Percentiles rank a stretch among this genome's conserved stretches.
Evolutionary conservation across 2,888 invertebrate species (phyloP).

Genomic region (Scaptodrosophila latifasciaeformis): DNA sequence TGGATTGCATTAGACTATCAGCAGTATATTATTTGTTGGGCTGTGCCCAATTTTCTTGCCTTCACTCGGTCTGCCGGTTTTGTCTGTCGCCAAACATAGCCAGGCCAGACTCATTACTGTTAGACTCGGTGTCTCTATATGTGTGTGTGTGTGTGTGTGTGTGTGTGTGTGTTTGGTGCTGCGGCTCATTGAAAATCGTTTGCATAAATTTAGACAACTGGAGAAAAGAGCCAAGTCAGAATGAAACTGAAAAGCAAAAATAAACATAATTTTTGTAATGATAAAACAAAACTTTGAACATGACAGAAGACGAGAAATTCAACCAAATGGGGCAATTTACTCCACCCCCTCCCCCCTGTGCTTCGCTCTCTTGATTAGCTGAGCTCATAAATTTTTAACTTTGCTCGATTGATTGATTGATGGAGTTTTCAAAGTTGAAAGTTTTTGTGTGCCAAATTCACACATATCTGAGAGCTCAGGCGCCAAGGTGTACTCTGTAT

Average conservation of each 20-base stretch:
- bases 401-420: constrained; percentile 64
- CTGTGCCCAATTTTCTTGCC: constrained; percentile 3
- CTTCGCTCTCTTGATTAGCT: constrained; percentile 45
- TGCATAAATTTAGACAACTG: constrained; percentile 53
- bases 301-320: background rate
- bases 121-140: no score
- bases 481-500: no score
- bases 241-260: constrained; percentile 21
- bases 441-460: no score
- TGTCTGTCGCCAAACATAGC: background rate
- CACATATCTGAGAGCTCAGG: no score
- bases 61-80: no score
- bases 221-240: constrained; percentile 12
- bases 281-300: constrained; percentile 9
- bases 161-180: background rate
- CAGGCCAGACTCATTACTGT: no score
- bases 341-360: background rate
- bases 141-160: no score
- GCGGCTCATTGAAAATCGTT: constrained; percentile 53
- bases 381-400: constrained; percentile 60
- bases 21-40: background rate
- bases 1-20: background rate
- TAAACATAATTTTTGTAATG: constrained; percentile 52
- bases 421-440: constrained; percentile 4
- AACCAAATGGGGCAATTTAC: constrained; percentile 46